Evolutionary conservation across 2,797 vertebrate genomes (phyloP), one percentile per base, ranked within the genome.

Genomic region (Thripadectes ignobilis): DNA sequence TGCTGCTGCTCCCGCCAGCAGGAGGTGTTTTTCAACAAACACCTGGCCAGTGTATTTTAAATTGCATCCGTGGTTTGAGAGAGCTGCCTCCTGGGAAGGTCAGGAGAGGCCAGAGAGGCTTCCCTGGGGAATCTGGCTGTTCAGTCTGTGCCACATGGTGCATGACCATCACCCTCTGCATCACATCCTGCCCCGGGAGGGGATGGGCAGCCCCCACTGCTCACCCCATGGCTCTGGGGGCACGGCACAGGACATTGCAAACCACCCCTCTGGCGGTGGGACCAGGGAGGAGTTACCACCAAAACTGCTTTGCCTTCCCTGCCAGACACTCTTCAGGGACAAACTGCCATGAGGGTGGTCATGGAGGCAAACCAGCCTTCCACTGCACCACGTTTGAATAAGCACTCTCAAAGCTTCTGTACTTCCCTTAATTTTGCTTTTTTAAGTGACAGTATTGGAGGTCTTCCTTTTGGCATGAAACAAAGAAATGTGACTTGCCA

Each of bases 61-160:
- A 72, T 10, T 12, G 41, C 84, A 87, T 86, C 94, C 63, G 85
- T 72, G 68, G 66, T 92, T 97, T 94, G 96, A 94, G 96, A 59
- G 61, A 95, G 96, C 77, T 85, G 84, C 90, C 97, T 93, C 96
- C 57, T 1, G 48, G 93, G 96, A 97, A 75, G 26, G 27, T 76
- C 85, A 85, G 90, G 75, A 79, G 90, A 90, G 73, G 93, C 82
- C 9, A 55, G 72, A 91, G 76, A 91, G 78, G 67, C 38, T 39
- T 88, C 92, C 96, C 91, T 9, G 6, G 93, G 89, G 95, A 88
- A 91, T 17, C 32, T 27, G 78, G 95, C 89, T 34, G 43, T 10
- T 83, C n/a, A 48, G 62, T 41, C 18, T 41, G 38, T 18, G 72
- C 84, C 23, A 6, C 69, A n/a, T 21, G 18, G 87, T 20, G 2